Evolutionary conservation across 2,888 invertebrate genomes (phyloP).

Genomic region (Orchesellides sinensis): DNA sequence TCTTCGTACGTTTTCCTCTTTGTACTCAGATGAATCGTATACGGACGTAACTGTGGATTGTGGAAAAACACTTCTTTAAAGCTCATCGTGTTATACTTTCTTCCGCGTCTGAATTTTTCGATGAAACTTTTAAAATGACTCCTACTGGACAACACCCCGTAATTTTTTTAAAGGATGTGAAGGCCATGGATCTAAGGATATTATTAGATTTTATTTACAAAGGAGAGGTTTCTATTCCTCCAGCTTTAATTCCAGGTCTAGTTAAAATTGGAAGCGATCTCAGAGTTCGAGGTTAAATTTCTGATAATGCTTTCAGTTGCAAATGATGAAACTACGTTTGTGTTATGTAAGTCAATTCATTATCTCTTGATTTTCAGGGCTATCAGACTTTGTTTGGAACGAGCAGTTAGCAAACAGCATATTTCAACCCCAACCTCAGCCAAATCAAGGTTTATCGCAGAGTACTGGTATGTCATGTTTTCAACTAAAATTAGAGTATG

Average conservation of each 20-base stretch:
- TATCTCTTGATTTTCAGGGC: conserved; percentile 17
- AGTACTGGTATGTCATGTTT: not conserved
- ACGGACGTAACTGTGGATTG: conserved; percentile 69
- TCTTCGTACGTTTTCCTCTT: conserved; percentile 62
- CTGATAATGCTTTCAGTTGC: not conserved
- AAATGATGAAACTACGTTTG: not conserved
- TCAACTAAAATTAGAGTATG: not conserved
- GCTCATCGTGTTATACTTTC: conserved; percentile 71
- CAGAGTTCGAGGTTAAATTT: conserved; percentile 54
- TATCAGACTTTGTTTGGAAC: conserved; percentile 67
- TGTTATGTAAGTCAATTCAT: not conserved
- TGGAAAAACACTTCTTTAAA: conserved; percentile 69
- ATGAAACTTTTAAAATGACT: conserved; percentile 70
- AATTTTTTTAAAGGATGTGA: conserved; percentile 69
- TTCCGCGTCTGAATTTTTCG: conserved; percentile 71
- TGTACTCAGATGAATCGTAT: conserved; percentile 68
- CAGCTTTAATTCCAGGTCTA: conserved; percentile 64
- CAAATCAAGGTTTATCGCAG: not conserved
- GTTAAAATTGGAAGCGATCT: conserved; percentile 69
- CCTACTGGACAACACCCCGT: conserved; percentile 68
- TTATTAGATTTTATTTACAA: conserved; percentile 72
- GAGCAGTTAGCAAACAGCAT: conserved; percentile 54
- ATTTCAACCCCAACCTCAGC: conserved; percentile 43
- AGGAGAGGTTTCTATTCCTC: conserved; percentile 70
- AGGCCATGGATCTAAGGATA: conserved; percentile 68